phyloP scores from a whole-genome alignment of 2,113 vertebrate genomes.

The Scomber colias region DNA sequence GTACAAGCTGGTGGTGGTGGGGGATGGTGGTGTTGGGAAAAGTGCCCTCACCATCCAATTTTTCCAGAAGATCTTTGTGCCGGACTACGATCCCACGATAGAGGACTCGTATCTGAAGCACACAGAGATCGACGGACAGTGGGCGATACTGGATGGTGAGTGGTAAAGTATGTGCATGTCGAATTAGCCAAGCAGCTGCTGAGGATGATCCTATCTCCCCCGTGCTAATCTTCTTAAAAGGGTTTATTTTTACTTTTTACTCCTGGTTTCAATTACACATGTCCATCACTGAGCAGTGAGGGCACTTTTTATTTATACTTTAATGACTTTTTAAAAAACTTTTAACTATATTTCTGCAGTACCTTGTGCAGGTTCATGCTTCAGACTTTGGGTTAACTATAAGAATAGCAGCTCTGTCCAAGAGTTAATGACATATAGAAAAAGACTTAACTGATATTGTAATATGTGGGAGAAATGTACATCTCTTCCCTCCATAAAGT shows the following conservation, averaged over 20 bases:
- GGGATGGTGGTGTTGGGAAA: slow-evolving; percentile 97
- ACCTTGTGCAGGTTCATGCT: background rate
- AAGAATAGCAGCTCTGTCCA: background rate
- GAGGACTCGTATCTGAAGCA: slow-evolving; percentile 99
- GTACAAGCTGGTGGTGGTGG: slow-evolving; percentile 98
- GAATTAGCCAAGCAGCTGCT: background rate
- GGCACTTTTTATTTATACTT: background rate
- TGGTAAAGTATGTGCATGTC: background rate
- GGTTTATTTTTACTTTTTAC: background rate
- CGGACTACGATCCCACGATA: slow-evolving; percentile 98
- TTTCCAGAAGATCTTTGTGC: slow-evolving; percentile 99
- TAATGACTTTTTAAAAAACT: background rate
- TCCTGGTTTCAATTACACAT: background rate
- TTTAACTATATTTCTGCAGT: slow-evolving; percentile 12
- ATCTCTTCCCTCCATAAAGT: background rate
- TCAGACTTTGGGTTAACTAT: background rate
- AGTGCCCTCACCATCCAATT: slow-evolving; percentile 99
- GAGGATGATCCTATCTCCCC: background rate
- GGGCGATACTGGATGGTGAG: slow-evolving; percentile 98
- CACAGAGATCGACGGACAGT: slow-evolving; percentile 97
- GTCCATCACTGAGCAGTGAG: background rate
- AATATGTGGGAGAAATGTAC: slow-evolving; percentile 18
- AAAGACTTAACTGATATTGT: background rate
- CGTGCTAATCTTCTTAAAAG: background rate
- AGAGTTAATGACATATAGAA: background rate